Evolutionary conservation across 2,888 invertebrate genomes (phyloP), one percentile per base, ranked within the genome.

Genomic region (Disparrhopalites patrizii): DNA sequence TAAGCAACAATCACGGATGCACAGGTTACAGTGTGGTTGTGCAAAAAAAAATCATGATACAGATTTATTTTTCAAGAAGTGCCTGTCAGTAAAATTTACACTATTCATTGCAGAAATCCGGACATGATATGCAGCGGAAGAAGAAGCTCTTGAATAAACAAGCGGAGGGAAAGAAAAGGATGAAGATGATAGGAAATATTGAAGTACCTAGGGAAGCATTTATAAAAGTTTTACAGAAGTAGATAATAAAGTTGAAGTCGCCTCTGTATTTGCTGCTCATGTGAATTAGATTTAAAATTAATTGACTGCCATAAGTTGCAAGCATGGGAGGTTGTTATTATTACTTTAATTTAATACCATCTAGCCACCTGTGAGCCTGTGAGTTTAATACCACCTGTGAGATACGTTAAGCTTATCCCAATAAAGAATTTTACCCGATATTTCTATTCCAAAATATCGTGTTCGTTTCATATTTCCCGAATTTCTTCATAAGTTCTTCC

Each of bases 121-220:
- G 96, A 0, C 95, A 95, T 18, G 97, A 97, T 80, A 83, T 92
- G 1, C 91, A 91, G 0, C 83, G 98, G 75, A 86, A 88, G 78
- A 91, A 88, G 83, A 98, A 98, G 79, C 82, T 98, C 33, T 79
- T 98, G 23, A 87, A 87, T 69, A 86, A 89, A 77, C 98, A 99
- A 82, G 85, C 90, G 0, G 94, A 94, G 76, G 97, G 97, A 7
- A 98, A 98, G 79, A 93, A 91, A 80, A 88, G 88, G 79, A 90
- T 98, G 91, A 85, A 90, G 77, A 87, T 87, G 83, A 84, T 96
- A 67, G 96, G 94, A 55, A 93, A 93, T 78, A 89, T 99, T 72
- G 86, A 89, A 76, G 83, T 98, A 74, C 95, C 97, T 2, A 86
- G 93, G 78, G 89, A 97, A 78, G 93, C 94, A 1, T 98, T 98